Conservation (phyloP, 2,797 vertebrate genomes). For the Sylvilagus floridanus region DNA sequence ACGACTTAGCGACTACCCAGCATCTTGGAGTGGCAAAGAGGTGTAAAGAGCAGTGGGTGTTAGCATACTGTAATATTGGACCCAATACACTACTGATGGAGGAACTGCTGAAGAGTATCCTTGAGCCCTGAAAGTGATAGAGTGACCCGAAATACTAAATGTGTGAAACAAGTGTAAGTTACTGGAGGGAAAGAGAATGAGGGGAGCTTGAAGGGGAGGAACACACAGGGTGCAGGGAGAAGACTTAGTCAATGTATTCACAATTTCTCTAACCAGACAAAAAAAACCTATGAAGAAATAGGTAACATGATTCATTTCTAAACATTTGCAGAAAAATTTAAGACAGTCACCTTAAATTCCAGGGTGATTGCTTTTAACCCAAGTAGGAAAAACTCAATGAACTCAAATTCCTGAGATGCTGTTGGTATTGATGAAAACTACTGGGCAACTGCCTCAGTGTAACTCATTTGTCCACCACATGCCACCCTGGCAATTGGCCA, state of each 20-base stretch:
- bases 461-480: neutral
- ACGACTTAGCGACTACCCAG: neutral
- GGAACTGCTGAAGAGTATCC: neutral
- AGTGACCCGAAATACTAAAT: neutral
- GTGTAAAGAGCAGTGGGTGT: neutral
- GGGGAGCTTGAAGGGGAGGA: too few relatives aligned
- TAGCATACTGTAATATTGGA: neutral
- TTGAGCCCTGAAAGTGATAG: neutral
- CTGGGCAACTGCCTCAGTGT: constrained; percentile 63
- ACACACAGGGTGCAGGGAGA: neutral
- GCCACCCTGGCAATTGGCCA: constrained; percentile 50
- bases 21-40: neutral
- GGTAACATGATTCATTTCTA: neutral
- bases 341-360: neutral
- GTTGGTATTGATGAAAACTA: constrained; percentile 64
- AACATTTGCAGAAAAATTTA: neutral
- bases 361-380: neutral
- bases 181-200: neutral
- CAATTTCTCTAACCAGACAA: neutral
- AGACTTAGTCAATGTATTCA: neutral
- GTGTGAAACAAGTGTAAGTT: neutral
- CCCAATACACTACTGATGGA: neutral
- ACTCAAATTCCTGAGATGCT: constrained; percentile 61
- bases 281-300: neutral
- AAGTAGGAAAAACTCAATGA: neutral